Evolutionary conservation across 2,888 invertebrate genomes (phyloP), one percentile per base, ranked within the genome.

Genomic region (Junonia oenone): DNA sequence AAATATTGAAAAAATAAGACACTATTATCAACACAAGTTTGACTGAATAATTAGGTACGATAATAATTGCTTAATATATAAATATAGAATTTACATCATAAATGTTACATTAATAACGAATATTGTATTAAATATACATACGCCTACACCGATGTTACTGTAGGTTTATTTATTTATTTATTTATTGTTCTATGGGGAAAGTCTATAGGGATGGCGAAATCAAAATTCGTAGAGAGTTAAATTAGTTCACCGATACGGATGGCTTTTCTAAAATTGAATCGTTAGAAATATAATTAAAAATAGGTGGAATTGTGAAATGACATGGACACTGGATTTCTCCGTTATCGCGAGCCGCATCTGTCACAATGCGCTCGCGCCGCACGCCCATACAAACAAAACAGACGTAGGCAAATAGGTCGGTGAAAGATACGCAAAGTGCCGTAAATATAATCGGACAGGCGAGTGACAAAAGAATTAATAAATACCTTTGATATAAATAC

Each of bases 291-390:
- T 52, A 52, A 45, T 13, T 52, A 45, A 37, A 45, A 52, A 37
- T 46, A 17, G 45, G 35, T 37, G 45, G 37, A 27, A 45, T 46
- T 52, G 37, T 31, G 51, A 17, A 51, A 51, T 19, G n/a, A 17
- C 29, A 31, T 37, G 51, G 43, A 26, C 43, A 15, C 38, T 46
- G 51, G 46, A 40, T 56, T 56, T 56, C 56, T 40, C 56, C 40
- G 22, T 46, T 56, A 56, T 56, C 56, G 31, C 26, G 40, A 49
- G 33, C 55, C 40, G 45, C 55, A 56, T 56, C 55, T 56, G 51
- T 46, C 55, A 46, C 38, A 40, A 27, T 29, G 52, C 15, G 37
- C 27, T 43, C 9, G 45, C 37, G 35, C 45, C 52, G 11, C 51
- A 31, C 37, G 45, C 35, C 15, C 8, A 29, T 37, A 49, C 48